Evolutionary conservation across 2,113 vertebrate species (phyloP), one percentile per base, ranked within the genome.

Genomic region (Synodontis membranacea): DNA sequence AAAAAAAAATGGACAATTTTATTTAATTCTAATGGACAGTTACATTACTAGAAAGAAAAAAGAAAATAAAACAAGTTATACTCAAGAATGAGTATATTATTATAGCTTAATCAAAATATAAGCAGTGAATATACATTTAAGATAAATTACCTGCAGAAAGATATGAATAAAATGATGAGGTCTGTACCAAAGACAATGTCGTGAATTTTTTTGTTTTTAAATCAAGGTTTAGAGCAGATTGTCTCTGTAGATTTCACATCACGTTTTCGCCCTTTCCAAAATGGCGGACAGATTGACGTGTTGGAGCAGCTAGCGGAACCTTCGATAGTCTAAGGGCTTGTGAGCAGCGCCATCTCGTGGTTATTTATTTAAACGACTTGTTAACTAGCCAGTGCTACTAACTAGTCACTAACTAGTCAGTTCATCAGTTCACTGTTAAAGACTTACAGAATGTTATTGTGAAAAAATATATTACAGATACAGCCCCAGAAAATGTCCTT

Each of bases 201-300:
- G 31, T 2, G 15, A 66, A 68, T 42, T 72, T 17, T 1, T 19
- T 37, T 58, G 52, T 48, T 58, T 25, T 14, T 25, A 7, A 6
- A 64, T 31, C 64, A 1, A 37, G 0, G 70, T 44, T 28, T 4
- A 75, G 25, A n/a, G 72, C 25, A 9, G 64, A 14, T 37, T 68
- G 64, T 68, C n/a, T 68, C 64, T 6, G 21, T 19, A 68, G 64
- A 19, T 17, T 21, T 19, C n/a, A n/a, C n/a, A n/a, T n/a, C n/a
- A n/a, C n/a, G n/a, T n/a, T n/a, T 42, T 48, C 5, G 23, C 21
- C 72, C n/a, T 2, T 78, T 79, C 54, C n/a, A 79, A 79, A 37
- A 79, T 79, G 75, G 75, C 75, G 75, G 17, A 0, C n/a, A 52
- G 10, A 17, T 34, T 79, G 75, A 79, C 75, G 75, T 79, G 54